Evolutionary conservation across 2,888 invertebrate genomes (phyloP).

Genomic region (Shargacucullia verbasci): DNA sequence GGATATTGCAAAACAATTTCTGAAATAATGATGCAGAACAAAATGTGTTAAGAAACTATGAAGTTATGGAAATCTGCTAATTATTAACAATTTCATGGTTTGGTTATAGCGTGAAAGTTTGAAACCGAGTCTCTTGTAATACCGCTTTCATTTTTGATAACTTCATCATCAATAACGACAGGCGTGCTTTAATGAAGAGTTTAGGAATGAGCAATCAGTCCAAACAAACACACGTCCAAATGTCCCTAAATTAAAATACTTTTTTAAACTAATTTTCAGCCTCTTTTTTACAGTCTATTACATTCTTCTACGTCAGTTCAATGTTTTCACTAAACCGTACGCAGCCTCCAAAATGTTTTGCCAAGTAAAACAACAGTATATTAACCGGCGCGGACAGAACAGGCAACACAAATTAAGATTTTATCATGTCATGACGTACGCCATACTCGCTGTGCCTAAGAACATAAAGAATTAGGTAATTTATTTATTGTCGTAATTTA

Average conservation of each 20-base stretch:
- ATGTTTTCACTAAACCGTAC: conserved; percentile 46
- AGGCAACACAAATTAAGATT: conserved; percentile 80
- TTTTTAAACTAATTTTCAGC: too few species aligned
- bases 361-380: conserved; percentile 59
- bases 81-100: conserved; percentile 45
- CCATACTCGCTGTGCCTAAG: conserved; percentile 55
- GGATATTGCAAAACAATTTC: conserved; percentile 43
- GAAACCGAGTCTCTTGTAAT: conserved; percentile 8
- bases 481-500: conserved; percentile 48
- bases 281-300: background rate
- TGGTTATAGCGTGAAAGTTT: conserved; percentile 32
- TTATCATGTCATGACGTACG: conserved; percentile 70
- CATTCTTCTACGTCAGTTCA: conserved; percentile 16
- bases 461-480: conserved; percentile 57
- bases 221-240: too few species aligned
- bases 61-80: conserved; percentile 50
- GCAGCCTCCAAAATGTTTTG: conserved; percentile 52
- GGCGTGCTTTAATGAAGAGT: too few species aligned
- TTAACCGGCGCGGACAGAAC: conserved; percentile 65
- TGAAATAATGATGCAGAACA: conserved; percentile 48
- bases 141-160: conserved; percentile 18
- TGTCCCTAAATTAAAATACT: too few species aligned
- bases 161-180: conserved; percentile 7
- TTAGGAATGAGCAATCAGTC: too few species aligned
- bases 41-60: conserved; percentile 49